phyloP scores from a whole-genome alignment of 1,140 invertebrate genomes.

The Drosophila albomicans region DNA sequence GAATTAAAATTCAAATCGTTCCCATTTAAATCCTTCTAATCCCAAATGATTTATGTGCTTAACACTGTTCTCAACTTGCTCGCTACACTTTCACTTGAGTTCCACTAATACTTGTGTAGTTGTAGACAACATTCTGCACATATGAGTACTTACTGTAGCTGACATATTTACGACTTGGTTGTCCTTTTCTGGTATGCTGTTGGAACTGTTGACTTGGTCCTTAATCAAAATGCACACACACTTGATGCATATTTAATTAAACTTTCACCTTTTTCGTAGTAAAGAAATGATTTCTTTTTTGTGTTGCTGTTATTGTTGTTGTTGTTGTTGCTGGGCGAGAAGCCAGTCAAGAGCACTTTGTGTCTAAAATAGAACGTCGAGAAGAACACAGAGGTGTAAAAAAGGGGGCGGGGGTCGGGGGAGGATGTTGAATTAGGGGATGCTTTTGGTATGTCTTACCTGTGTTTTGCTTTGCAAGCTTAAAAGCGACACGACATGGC shows the following conservation, averaged over 20 bases:
- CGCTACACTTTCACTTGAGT: neutral
- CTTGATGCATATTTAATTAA: slow-evolving; percentile 76
- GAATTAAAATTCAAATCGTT: too few species aligned
- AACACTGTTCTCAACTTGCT: neutral
- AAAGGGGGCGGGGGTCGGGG: neutral
- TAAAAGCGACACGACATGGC: slow-evolving; percentile 74
- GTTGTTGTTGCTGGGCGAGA: neutral
- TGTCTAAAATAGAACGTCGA: neutral
- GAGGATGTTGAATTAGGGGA: neutral
- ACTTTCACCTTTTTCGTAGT: slow-evolving; percentile 67
- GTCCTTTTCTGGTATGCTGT: slow-evolving; percentile 18
- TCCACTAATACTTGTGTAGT: too few species aligned
- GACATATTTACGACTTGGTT: slow-evolving; percentile 1
- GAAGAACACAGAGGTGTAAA: neutral
- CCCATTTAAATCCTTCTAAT: too few species aligned
- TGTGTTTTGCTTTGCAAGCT: slow-evolving; percentile 22
- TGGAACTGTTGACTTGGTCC: slow-evolving; percentile 22
- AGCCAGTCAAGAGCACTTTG: slow-evolving; percentile 61
- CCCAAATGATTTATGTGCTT: too few species aligned
- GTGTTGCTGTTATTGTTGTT: slow-evolving; percentile 10
- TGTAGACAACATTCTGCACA: neutral
- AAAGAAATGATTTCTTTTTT: slow-evolving; percentile 23
- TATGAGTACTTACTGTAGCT: slow-evolving; percentile 7
- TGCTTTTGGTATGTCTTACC: slow-evolving; percentile 20
- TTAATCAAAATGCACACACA: slow-evolving; percentile 56